Percentiles rank a stretch among this genome's conserved stretches.
These are phyloP conservation scores for Rhea americana DNA, from an alignment of 2,113 vertebrate species.

Conservation along the genomic window DNA sequence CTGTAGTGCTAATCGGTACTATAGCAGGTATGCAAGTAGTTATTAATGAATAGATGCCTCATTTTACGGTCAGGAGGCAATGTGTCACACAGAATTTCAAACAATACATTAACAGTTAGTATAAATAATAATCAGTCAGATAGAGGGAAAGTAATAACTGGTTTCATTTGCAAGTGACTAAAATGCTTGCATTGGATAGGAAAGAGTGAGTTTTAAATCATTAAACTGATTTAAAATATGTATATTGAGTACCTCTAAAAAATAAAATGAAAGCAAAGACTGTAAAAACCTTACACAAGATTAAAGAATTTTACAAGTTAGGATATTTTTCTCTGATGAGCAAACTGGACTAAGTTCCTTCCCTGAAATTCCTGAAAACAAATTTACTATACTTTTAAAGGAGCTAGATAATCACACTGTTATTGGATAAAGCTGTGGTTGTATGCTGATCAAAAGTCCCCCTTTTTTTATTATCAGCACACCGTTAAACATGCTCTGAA, in stretches of 20 bases:
- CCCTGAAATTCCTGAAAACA: background rate
- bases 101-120: background rate
- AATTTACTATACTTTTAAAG: background rate
- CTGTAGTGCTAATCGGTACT: background rate
- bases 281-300: background rate
- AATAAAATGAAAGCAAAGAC: background rate
- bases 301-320: background rate
- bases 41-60: background rate
- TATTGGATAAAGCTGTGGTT: background rate
- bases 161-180: background rate
- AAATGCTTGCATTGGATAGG: background rate
- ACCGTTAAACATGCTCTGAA: rapidly evolving
- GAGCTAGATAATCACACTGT: background rate
- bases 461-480: background rate
- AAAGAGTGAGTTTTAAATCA: rapidly evolving
- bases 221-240: rapidly evolving
- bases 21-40: no score
- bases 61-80: background rate
- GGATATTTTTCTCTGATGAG: rapidly evolving
- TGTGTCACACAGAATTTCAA: background rate
- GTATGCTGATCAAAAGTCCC: background rate
- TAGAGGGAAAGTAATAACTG: background rate
- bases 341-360: background rate
- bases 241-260: background rate
- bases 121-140: background rate